Conservation (phyloP, 2,113 vertebrate genomes). For the Saguinus imperator region DNA sequence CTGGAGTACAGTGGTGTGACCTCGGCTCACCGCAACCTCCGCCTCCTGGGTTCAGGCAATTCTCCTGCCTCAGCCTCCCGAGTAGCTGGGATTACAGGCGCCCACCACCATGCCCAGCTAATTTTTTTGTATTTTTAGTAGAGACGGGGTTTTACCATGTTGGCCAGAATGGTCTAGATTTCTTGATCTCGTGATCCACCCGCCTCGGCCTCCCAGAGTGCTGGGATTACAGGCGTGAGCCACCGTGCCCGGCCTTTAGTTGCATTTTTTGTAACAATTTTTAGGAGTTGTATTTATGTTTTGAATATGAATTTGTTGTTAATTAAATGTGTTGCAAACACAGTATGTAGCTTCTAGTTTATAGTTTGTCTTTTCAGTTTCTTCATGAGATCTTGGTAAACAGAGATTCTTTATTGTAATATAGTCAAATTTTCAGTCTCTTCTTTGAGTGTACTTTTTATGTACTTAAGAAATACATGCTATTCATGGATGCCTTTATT, state of each 20-base stretch:
- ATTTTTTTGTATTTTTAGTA: too few species aligned
- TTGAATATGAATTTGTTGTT: background rate
- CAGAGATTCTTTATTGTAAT: background rate
- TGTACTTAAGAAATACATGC: background rate
- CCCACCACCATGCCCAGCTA: too few species aligned
- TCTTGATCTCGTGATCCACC: too few species aligned
- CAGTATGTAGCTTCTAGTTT: background rate
- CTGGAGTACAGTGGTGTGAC: too few species aligned
- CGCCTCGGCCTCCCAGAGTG: too few species aligned
- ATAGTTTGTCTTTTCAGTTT: background rate
- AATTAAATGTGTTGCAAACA: background rate
- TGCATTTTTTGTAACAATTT: background rate
- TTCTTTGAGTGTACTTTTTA: background rate
- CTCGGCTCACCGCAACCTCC: too few species aligned
- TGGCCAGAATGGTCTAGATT: too few species aligned
- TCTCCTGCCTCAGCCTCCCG: too few species aligned
- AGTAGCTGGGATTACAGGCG: too few species aligned
- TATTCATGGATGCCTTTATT: background rate
- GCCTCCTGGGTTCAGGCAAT: too few species aligned
- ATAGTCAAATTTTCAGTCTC: background rate
- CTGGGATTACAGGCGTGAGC: too few species aligned
- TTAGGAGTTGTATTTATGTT: conserved; percentile 11
- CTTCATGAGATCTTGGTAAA: conserved; percentile 25
- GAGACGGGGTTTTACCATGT: too few species aligned
- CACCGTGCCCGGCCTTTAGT: background rate